Evolutionary conservation across 2,797 vertebrate species (phyloP).

Genomic region (Alauda arvensis): DNA sequence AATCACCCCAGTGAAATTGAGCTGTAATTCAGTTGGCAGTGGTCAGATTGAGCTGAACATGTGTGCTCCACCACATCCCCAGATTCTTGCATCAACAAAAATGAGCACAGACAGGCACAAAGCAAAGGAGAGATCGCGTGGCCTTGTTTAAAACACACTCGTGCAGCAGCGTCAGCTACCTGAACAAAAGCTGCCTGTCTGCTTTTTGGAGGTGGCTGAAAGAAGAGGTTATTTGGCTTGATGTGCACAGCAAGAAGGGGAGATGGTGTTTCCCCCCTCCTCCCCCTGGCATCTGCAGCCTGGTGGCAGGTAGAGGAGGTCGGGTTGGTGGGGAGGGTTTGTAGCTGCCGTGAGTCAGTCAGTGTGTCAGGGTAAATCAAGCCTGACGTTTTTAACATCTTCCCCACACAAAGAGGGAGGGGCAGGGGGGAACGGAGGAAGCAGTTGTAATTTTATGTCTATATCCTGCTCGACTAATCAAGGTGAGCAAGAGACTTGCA

Average conservation of each 20-base stretch:
- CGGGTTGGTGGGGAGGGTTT: slow-evolving; percentile 57
- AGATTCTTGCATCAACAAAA: slow-evolving; percentile 23
- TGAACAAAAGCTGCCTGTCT: neutral
- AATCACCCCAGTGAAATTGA: slow-evolving; percentile 49
- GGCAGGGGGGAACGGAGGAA: slow-evolving; percentile 39
- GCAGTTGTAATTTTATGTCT: slow-evolving; percentile 73
- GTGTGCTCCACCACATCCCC: neutral
- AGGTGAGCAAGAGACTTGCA: slow-evolving; percentile 54
- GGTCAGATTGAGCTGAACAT: slow-evolving; percentile 26
- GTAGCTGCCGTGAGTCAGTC: slow-evolving; percentile 60
- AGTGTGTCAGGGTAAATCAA: slow-evolving; percentile 70
- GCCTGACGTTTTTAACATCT: slow-evolving; percentile 70
- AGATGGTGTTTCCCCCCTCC: neutral
- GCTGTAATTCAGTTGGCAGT: slow-evolving; percentile 38
- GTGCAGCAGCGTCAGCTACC: neutral
- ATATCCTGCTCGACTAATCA: slow-evolving; percentile 71
- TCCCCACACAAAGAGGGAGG: slow-evolving; percentile 6
- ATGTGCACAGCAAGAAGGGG: neutral
- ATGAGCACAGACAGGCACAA: slow-evolving; percentile 14
- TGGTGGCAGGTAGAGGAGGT: slow-evolving; percentile 50
- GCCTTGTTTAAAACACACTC: slow-evolving; percentile 29
- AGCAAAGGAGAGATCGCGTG: neutral
- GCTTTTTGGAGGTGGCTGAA: neutral
- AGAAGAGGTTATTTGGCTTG: slow-evolving; percentile 9
- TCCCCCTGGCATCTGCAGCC: neutral